A percentile compares a stretch with the other conserved stretches of the same genome.
These are phyloP conservation scores for Noctua pronuba DNA, from an alignment of 2,888 invertebrate species.

Conservation along the genomic window DNA sequence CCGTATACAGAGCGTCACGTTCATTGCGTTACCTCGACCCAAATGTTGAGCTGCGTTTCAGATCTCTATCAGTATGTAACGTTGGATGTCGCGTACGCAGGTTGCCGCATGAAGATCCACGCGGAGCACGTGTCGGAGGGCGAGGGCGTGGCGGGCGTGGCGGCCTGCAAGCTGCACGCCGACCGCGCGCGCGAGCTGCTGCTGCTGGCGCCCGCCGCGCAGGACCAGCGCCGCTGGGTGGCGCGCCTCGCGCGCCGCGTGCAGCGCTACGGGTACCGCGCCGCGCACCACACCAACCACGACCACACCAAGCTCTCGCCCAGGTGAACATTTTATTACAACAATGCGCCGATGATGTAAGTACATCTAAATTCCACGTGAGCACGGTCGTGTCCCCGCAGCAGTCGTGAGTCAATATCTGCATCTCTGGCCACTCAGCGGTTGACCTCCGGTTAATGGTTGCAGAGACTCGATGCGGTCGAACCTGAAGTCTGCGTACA, in stretches of 20 bases:
- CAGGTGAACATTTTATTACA: slow-evolving; percentile 41
- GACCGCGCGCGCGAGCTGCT: slow-evolving; percentile 99
- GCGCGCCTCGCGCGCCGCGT: slow-evolving; percentile 90
- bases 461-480: slow-evolving; percentile 95
- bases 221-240: slow-evolving; percentile 93
- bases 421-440: not conserved
- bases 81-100: slow-evolving; percentile 82
- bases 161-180: slow-evolving; percentile 98
- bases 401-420: not conserved
- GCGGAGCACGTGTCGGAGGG: slow-evolving; percentile 97
- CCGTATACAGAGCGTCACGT: not conserved
- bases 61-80: not conserved
- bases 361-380: not conserved
- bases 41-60: not conserved
- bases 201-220: slow-evolving; percentile 94
- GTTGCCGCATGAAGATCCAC: slow-evolving; percentile 99
- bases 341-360: not conserved
- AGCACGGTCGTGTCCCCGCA: not conserved
- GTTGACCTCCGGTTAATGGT: slow-evolving; percentile 44
- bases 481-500: slow-evolving; percentile 93
- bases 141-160: slow-evolving; percentile 96
- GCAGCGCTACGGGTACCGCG: slow-evolving; percentile 98
- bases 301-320: slow-evolving; percentile 82
- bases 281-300: slow-evolving; percentile 93
- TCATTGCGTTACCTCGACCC: not conserved